Conservation (phyloP, 2,888 invertebrate genomes). For the Cryptosula pallasiana region DNA sequence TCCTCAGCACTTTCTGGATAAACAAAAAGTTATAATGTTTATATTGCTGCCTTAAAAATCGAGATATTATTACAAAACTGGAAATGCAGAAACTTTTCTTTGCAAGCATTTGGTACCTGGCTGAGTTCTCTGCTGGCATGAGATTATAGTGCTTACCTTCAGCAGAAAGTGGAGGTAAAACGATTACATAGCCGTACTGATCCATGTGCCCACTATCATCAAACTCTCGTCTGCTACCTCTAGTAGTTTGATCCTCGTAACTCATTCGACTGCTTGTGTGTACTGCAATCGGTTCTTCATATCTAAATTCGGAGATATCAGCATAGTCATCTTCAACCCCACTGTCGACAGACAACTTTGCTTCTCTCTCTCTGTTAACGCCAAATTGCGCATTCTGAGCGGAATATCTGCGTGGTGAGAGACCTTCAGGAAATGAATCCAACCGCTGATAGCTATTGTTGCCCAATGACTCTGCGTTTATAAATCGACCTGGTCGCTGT, state of each 20-base stretch:
- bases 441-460: not conserved
- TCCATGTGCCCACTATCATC: not conserved
- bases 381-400: not conserved
- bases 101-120: not conserved
- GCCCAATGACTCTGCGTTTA: not conserved
- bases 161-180: not conserved
- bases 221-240: not conserved
- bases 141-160: constrained; percentile 2
- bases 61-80: too few species aligned
- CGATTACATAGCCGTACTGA: not conserved
- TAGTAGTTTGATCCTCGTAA: not conserved
- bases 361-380: not conserved
- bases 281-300: too few species aligned
- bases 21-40: too few species aligned
- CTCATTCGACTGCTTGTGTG: not conserved
- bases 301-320: not conserved
- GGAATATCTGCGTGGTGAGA: not conserved
- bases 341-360: not conserved
- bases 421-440: not conserved
- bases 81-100: not conserved
- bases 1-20: too few species aligned
- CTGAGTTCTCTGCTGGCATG: not conserved
- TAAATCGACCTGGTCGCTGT: not conserved
- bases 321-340: not conserved
- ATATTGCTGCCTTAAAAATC: too few species aligned